These are phyloP conservation scores for Enchytraeus crypticus DNA, from an alignment of 2,888 invertebrate species.

Conservation along the genomic window DNA sequence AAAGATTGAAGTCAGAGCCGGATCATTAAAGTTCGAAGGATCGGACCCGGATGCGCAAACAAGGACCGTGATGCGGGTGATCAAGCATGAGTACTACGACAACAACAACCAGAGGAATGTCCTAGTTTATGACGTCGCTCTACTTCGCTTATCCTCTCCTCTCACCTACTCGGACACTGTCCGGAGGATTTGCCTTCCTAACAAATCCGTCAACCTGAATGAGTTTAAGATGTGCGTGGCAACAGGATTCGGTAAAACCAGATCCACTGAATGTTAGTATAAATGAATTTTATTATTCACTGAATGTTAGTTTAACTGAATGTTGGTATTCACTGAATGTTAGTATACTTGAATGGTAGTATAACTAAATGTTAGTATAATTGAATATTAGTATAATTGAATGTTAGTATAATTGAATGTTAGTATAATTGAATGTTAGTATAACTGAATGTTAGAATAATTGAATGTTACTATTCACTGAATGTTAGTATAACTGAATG, in stretches of 20 bases:
- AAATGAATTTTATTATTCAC: no score
- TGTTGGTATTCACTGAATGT: no score
- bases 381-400: no score
- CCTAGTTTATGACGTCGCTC: constrained; percentile 2
- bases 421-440: no score
- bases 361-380: no score
- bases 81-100: not conserved
- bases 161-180: not conserved
- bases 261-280: not conserved
- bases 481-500: no score
- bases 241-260: constrained; percentile 2
- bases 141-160: not conserved
- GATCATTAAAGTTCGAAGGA: not conserved
- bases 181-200: constrained; percentile 2
- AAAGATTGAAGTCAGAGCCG: not conserved
- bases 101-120: not conserved
- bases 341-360: no score
- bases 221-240: constrained; percentile 4
- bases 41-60: not conserved
- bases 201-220: not conserved
- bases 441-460: no score
- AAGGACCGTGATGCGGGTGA: not conserved
- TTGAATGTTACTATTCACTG: no score
- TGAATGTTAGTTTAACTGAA: no score
- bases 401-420: no score